Conservation (phyloP, 2,888 invertebrate genomes). For the Synergus japonicus region DNA sequence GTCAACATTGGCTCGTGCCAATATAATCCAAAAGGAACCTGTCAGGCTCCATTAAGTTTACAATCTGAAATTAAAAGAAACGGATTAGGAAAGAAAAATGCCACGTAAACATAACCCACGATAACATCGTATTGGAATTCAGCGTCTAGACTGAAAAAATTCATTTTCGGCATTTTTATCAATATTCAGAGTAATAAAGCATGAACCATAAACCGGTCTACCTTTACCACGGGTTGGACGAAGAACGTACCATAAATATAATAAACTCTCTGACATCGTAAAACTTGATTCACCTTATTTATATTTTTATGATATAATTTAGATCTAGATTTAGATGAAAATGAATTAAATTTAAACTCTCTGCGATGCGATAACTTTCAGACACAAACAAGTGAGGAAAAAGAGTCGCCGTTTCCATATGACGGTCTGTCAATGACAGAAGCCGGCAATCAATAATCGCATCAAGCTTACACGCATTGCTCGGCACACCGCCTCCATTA, state of each 20-base stretch:
- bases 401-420: slow-evolving; percentile 64
- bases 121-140: neutral
- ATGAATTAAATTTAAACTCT: neutral
- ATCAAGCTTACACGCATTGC: slow-evolving; percentile 70
- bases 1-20: neutral
- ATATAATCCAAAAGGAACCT: neutral
- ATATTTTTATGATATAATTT: neutral
- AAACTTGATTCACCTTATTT: neutral
- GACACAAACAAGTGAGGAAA: slow-evolving; percentile 53
- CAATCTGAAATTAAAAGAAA: neutral
- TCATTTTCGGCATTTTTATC: neutral
- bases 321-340: too few species aligned
- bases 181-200: neutral
- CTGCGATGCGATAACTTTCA: neutral
- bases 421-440: slow-evolving; percentile 75
- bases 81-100: neutral
- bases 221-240: neutral
- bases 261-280: neutral
- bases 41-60: neutral
- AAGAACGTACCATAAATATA: neutral
- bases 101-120: too few species aligned
- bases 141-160: neutral
- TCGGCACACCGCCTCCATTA: slow-evolving; percentile 55
- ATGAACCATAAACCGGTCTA: neutral
- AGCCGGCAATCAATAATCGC: slow-evolving; percentile 74